Base-by-base conservation (phyloP, 2,888 invertebrate species). In the Magallana nippona region DNA sequence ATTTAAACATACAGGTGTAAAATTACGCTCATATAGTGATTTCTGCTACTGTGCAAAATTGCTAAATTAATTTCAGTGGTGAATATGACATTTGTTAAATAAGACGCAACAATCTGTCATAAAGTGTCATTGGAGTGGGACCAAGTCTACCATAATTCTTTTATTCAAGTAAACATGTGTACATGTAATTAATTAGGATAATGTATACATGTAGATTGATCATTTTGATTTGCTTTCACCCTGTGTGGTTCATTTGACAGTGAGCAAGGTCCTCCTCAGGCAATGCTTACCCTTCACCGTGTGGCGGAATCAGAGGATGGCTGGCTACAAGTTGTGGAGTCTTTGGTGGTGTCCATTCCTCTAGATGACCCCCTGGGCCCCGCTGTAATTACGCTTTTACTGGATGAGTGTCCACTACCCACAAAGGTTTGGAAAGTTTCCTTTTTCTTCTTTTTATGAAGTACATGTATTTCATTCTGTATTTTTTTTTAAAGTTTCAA, bases 361-460 rank as follows among this genome's bases (percentile, higher is more conserved):
- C 93, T 95, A 91, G 96, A 96, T 83, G 96, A 98, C 94, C 97
- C 89, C 3, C 95, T 98, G 85, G 98, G 98, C 0, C 97, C 98
- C 1, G 97, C 98, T 22, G 97, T 98, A 62, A 98, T 98, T 87
- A 97, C 97, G 1, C 95, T 98, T 77, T 95, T 98, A 32, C 95
- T 98, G 83, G 98, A 98, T 93, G 98, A 98, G 93, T 98, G 98
- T 92, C 98, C 98, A 17, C 95, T 98, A 87, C 98, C 98, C 17
- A 97, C 98, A 82, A 97, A 96, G 95, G 97, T 96, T 81, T 44
- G 71, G 27, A 15, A 44, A 44, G 44, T 44, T 44, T 44, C 5
- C 8, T 44, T 56, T 22, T 19, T 19, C 60, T n/a, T 19, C 10
- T n/a, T 19, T 17, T 17, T 60, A 8, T 44, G 44, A 44, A 44